phyloP scores from a whole-genome alignment of 2,888 invertebrate genomes.

The Alitta virens region DNA sequence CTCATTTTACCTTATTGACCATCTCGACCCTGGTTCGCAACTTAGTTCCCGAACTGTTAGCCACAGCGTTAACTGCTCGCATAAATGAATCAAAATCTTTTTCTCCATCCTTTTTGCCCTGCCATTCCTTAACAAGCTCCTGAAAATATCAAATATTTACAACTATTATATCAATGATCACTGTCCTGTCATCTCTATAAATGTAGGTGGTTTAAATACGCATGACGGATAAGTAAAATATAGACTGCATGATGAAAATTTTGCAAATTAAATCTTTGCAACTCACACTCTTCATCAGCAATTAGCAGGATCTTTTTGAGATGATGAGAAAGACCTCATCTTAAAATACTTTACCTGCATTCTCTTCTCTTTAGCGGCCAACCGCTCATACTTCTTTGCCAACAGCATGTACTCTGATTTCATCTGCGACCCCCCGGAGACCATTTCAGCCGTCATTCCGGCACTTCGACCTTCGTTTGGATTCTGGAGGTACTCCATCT shows the following conservation, averaged over 20 bases:
- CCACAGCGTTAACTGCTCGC: slow-evolving; percentile 49
- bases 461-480: slow-evolving; percentile 20
- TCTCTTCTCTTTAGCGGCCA: slow-evolving; percentile 53
- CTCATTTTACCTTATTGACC: slow-evolving; percentile 45
- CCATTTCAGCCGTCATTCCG: slow-evolving; percentile 13
- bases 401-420: slow-evolving; percentile 53
- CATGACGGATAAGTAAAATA: too few species aligned
- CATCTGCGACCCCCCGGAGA: slow-evolving; percentile 39
- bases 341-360: slow-evolving; percentile 55
- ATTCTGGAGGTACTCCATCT: slow-evolving; percentile 46
- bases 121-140: slow-evolving; percentile 52
- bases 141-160: slow-evolving; percentile 22
- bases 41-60: slow-evolving; percentile 52
- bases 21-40: slow-evolving; percentile 51
- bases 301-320: too few species aligned
- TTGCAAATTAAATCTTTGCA: too few species aligned
- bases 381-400: slow-evolving; percentile 52
- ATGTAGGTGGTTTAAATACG: too few species aligned
- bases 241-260: too few species aligned
- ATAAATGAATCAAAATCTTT: slow-evolving; percentile 50
- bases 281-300: too few species aligned
- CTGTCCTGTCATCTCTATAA: too few species aligned
- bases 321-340: too few species aligned
- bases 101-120: slow-evolving; percentile 41
- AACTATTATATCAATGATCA: too few species aligned